Evolutionary conservation across 2,797 vertebrate species (phyloP).

Genomic region (Pseudochirops corinnae): DNA sequence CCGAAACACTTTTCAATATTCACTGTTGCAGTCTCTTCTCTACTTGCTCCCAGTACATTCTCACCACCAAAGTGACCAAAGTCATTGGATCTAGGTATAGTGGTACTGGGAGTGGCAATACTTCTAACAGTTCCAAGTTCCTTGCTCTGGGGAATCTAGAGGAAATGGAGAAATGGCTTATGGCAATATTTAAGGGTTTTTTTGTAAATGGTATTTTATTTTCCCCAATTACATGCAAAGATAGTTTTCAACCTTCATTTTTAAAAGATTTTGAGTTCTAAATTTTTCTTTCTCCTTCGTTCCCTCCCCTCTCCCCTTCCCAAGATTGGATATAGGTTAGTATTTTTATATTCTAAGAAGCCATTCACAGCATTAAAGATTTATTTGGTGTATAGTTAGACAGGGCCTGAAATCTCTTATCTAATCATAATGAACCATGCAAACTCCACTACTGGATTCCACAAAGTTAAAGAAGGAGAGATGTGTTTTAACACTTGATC

Average conservation of each 20-base stretch:
- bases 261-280: not conserved
- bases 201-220: not conserved
- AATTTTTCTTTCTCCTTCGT: not conserved
- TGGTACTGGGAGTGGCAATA: too few relatives aligned
- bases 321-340: not conserved
- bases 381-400: not conserved
- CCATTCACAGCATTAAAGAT: not conserved
- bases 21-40: too few relatives aligned
- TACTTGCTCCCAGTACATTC: too few relatives aligned
- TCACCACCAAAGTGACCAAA: not conserved
- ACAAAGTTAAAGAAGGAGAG: not conserved
- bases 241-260: not conserved
- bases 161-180: not conserved
- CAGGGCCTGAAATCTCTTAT: not conserved
- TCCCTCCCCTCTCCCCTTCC: not conserved
- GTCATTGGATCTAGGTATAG: too few relatives aligned
- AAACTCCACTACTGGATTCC: not conserved
- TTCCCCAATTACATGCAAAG: not conserved
- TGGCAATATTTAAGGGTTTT: not conserved
- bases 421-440: not conserved
- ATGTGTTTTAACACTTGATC: not conserved
- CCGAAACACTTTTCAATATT: not conserved
- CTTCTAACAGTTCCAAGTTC: not conserved
- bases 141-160: not conserved
- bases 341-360: not conserved